Evolutionary conservation across 2,888 invertebrate species (phyloP).

Genomic region (Philaethria dido): DNA sequence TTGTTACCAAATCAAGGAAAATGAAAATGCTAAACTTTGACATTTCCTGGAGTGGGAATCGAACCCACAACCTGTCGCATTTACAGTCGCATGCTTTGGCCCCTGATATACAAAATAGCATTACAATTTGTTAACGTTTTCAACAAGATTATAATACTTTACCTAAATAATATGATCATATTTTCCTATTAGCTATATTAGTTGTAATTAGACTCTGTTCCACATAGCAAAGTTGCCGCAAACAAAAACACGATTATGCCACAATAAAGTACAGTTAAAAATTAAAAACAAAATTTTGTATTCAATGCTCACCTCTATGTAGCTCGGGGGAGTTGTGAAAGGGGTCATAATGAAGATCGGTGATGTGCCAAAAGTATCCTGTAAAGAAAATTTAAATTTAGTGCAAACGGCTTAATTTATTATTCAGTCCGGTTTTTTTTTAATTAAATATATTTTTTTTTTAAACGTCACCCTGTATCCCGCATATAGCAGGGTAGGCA

Average conservation of each 20-base stretch:
- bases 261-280: slow-evolving; percentile 43
- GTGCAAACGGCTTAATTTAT: slow-evolving; percentile 29
- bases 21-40: too few relatives aligned
- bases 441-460: too few relatives aligned
- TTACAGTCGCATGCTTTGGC: too few relatives aligned
- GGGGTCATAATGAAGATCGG: slow-evolving; percentile 96
- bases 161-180: slow-evolving; percentile 11
- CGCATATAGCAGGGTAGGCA: too few relatives aligned
- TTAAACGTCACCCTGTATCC: too few relatives aligned
- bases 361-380: slow-evolving; percentile 98
- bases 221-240: slow-evolving; percentile 24
- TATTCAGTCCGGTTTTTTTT: too few relatives aligned
- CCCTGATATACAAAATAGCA: too few relatives aligned
- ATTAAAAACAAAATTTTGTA: slow-evolving; percentile 51
- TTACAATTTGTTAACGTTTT: neutral
- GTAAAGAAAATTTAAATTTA: slow-evolving; percentile 71
- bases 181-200: slow-evolving; percentile 19
- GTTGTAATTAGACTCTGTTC: slow-evolving; percentile 17
- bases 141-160: neutral
- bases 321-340: slow-evolving; percentile 83
- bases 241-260: slow-evolving; percentile 46
- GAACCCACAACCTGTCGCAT: too few relatives aligned
- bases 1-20: too few relatives aligned
- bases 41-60: too few relatives aligned
- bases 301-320: slow-evolving; percentile 73